Percentiles rank a stretch among this genome's conserved stretches.
phyloP scores from a whole-genome alignment of 2,797 vertebrate species.

The Tragopan temminckii region DNA sequence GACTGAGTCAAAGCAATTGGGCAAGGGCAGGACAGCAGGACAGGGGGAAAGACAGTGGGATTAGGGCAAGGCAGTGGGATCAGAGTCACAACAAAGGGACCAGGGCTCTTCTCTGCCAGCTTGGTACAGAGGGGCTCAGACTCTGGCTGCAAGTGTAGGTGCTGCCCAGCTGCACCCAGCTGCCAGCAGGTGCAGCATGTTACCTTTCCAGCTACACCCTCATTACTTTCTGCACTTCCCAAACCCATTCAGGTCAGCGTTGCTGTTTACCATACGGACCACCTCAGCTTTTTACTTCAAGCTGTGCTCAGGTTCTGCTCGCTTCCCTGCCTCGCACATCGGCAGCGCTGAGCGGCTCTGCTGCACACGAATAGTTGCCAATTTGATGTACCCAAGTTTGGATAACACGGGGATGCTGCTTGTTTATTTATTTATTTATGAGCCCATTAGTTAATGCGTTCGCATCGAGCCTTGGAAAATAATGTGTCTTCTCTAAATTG shows the following conservation, averaged over 20 bases:
- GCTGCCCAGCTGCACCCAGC: not conserved
- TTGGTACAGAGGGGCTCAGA: not conserved
- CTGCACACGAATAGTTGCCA: not conserved
- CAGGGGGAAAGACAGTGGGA: not conserved
- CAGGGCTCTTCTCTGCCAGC: not conserved
- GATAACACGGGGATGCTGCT: not conserved
- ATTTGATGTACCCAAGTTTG: not conserved
- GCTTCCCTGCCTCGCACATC: not conserved
- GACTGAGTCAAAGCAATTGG: too few species aligned
- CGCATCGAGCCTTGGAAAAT: not conserved
- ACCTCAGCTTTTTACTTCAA: not conserved
- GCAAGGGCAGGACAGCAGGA: too few species aligned
- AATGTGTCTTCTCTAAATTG: conserved; percentile 64
- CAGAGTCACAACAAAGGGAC: too few species aligned
- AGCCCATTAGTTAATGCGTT: not conserved
- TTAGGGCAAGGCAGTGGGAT: not conserved
- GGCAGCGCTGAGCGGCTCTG: too few species aligned
- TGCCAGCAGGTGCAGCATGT: not conserved
- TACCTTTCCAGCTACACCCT: not conserved
- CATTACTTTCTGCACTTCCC: not conserved
- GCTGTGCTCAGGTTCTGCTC: not conserved
- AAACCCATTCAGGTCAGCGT: not conserved
- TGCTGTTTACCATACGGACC: not conserved
- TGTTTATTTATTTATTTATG: conserved; percentile 15
- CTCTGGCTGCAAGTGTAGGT: not conserved